Base-by-base conservation (phyloP, 2,113 vertebrate species). In the Bujurquina vittata region DNA sequence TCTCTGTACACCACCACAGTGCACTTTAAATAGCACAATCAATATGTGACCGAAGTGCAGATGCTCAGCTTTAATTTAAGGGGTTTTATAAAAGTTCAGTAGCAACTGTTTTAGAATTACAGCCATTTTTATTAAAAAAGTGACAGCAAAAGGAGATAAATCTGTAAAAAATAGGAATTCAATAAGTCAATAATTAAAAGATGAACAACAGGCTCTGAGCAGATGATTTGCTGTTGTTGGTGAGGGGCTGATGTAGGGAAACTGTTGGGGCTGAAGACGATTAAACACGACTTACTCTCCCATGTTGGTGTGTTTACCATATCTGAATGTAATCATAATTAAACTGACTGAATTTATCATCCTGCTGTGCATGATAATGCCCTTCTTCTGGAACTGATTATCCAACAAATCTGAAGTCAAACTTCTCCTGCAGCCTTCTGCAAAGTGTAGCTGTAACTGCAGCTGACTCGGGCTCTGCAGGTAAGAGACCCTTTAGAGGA, bases 321-420 rank as follows among this genome's bases (percentile, higher is more conserved):
- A 58, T 43, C 14, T 75, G 52, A 75, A 33, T 37, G 52, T 18
- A 57, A 75, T 75, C 33, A 75, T 40, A 22, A 77, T 49, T 46
- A 52, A 60, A 60, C 7, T 0, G 5, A 8, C 1, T 26, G 57
- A 60, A 31, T 22, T 61, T 9, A 22, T 40, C 33, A 23, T 18
- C 79, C 57, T 77, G 17, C 49, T n/a, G 15, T 26, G 5, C 31
- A 22, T 20, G 23, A 69, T 49, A 20, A 52, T 31, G 23, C 62
- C 67, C 46, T 62, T 5, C 11, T 10, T 31, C 80, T 75, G 80
- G 69, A 75, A 31, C 7, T 7, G 58, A 56, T 63, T 61, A 37
- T n/a, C 63, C 22, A 46, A 15, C 37, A 63, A 7, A 60, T 29
- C 57, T 59, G 10, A 26, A 14, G 15, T 18, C 8, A 4, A 8